Evolutionary conservation across 2,113 vertebrate genomes (phyloP).

Genomic region (Phaethornis superciliosus): DNA sequence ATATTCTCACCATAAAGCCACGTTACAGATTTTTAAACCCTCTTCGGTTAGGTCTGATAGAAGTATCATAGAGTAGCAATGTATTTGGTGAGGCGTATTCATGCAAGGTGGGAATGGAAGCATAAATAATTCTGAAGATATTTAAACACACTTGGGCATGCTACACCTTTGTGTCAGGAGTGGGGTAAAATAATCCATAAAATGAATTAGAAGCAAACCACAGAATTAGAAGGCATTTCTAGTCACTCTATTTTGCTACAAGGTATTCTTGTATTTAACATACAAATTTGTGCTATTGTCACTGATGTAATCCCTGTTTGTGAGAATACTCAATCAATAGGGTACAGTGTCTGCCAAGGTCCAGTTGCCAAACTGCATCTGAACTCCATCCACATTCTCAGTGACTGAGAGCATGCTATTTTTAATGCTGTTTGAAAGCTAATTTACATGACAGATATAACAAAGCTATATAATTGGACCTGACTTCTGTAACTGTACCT

Average conservation of each 20-base stretch:
- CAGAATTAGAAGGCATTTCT: conserved; percentile 1
- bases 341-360: conserved; percentile 1
- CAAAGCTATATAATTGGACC: neutral
- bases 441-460: neutral
- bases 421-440: conserved; percentile 39
- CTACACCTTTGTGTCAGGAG: neutral
- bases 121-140: neutral
- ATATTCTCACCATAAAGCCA: neutral
- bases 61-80: neutral
- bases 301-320: conserved; percentile 12
- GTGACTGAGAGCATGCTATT: neutral
- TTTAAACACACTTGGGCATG: neutral
- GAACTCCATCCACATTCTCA: neutral
- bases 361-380: neutral
- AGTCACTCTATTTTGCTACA: neutral
- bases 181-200: neutral
- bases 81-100: neutral
- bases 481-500: neutral
- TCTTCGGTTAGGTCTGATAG: neutral
- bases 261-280: conserved; percentile 41
- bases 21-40: neutral
- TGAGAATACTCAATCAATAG: conserved; percentile 45
- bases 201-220: conserved; percentile 10
- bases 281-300: conserved; percentile 26
- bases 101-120: neutral